Conservation (phyloP, 2,888 invertebrate genomes). For the Spialia ferax region DNA sequence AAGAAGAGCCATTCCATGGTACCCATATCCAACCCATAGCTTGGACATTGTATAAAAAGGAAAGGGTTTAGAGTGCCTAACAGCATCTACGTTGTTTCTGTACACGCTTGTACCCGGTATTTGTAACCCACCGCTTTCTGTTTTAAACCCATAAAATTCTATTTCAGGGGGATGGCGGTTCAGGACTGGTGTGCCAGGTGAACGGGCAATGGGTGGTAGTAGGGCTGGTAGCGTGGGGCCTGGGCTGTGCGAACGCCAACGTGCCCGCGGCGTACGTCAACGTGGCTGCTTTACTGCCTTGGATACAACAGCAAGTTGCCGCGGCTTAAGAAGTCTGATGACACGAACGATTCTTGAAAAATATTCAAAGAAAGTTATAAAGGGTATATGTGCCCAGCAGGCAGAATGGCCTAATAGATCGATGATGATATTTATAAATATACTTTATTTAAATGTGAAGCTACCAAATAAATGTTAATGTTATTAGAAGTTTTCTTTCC, state of each 20-base stretch:
- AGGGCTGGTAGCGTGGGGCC: slow-evolving; percentile 91
- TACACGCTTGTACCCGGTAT: no score
- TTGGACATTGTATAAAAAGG: no score
- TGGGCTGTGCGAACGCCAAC: slow-evolving; percentile 89
- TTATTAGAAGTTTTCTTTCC: background rate
- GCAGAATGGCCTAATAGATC: background rate
- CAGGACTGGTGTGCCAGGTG: slow-evolving; percentile 89
- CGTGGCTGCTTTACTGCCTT: slow-evolving; percentile 88
- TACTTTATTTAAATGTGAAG: background rate
- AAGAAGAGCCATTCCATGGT: no score
- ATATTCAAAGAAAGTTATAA: background rate
- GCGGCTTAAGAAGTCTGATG: slow-evolving; percentile 50
- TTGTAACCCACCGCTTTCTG: background rate
- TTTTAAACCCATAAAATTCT: background rate
- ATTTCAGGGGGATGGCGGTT: slow-evolving; percentile 90
- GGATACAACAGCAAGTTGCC: slow-evolving; percentile 87
- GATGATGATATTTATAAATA: background rate
- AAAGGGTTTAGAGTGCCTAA: no score
- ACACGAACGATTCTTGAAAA: background rate
- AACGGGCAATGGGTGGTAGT: slow-evolving; percentile 87
- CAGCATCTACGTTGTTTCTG: no score
- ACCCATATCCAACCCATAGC: no score
- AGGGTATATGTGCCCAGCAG: background rate
- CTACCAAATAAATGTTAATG: background rate
- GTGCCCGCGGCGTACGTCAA: slow-evolving; percentile 94